Base-by-base conservation (phyloP, 2,113 vertebrate genomes). In the Quiscalus mexicanus region DNA sequence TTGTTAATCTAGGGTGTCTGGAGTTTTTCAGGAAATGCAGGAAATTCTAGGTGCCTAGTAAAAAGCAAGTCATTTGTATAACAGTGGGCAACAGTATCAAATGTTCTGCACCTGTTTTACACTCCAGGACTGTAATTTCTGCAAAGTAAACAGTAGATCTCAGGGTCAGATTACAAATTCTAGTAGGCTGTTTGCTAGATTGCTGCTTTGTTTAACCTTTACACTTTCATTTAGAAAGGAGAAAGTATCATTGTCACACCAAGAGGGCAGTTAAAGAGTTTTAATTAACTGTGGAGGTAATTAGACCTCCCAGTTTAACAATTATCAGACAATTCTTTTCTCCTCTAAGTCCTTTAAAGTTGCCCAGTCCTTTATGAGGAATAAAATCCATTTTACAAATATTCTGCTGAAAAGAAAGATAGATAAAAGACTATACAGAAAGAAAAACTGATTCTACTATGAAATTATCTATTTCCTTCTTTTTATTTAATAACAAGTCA, bases 81-180 rank as follows among this genome's bases (percentile, higher is more conserved):
- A 76, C 41, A 87, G 82, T 70, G 78, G 63, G 90, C 67, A 95
- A 68, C 10, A 82, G 47, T 95, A 97, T 97, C 90, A 93, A 97
- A 82, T 96, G 69, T 90, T 96, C 85, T 94, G 84, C 74, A 97
- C 74, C 89, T 97, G 84, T 95, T 95, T 95, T 96, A 97, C 87
- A 75, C 68, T 74, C 77, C 63, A 94, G n/a, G 44, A 87, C 84
- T 85, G 78, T 91, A 89, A 96, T 95, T 96, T 97, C 96, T 95
- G 89, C 79, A 93, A 94, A 93, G 95, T 90, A 97, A 97, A 97
- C 87, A 97, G 82, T 44, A 97, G 92, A 95, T 97, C 90, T 93
- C 69, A 76, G 91, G 64, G 85, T 97, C 59, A 91, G 92, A 93
- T 97, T 97, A 96, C 96, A 97, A 95, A 91, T 95, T 85, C 78